phyloP scores from a whole-genome alignment of 2,888 invertebrate species.

The Tetranychus truncatus region DNA sequence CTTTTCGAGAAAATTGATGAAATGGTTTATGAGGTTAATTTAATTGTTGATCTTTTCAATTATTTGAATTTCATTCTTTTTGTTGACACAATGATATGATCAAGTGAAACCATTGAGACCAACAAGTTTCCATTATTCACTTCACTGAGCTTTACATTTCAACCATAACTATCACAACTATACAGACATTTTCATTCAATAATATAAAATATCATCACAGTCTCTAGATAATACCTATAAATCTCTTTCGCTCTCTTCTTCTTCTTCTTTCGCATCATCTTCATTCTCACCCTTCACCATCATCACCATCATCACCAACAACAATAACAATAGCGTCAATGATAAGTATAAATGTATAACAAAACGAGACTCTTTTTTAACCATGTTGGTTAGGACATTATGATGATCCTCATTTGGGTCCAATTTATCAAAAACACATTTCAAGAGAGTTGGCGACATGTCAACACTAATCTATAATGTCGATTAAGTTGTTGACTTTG shows the following conservation, averaged over 20 bases:
- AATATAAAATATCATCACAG: not conserved
- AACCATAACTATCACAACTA: not conserved
- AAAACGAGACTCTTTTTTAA: not conserved
- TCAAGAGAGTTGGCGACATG: not conserved
- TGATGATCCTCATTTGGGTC: not conserved
- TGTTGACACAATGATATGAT: not conserved
- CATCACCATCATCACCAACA: not conserved
- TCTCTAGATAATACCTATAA: not conserved
- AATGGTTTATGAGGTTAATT: not conserved
- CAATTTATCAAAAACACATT: not conserved
- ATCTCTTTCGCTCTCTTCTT: not conserved
- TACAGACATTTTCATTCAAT: not conserved
- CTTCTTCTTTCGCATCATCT: not conserved
- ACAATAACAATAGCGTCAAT: not conserved
- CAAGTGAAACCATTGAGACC: not conserved
- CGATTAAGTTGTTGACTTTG: too few relatives aligned
- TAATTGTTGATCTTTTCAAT: not conserved
- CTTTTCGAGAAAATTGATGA: too few relatives aligned
- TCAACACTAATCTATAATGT: too few relatives aligned
- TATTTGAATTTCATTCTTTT: not conserved
- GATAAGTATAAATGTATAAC: not conserved
- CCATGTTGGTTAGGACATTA: not conserved
- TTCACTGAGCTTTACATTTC: not conserved
- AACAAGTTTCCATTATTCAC: not conserved
- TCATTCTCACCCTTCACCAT: not conserved